Evolutionary conservation across 2,888 invertebrate genomes (phyloP), one percentile per base, ranked within the genome.

Genomic region (Adelognathus sp.): DNA sequence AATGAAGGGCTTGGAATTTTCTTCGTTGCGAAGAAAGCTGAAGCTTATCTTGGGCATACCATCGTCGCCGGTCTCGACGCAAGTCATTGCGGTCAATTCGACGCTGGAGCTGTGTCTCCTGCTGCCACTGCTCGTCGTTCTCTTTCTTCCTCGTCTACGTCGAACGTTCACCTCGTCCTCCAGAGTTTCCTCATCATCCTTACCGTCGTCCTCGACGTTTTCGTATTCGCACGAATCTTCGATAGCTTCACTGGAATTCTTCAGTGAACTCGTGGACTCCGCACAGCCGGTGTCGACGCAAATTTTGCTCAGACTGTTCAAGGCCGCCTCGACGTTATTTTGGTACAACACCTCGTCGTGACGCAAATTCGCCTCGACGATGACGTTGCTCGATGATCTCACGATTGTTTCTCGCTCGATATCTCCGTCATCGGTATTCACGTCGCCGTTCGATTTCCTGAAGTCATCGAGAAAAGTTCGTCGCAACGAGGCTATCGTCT

Each of bases 1-100:
- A 1, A 72, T 50, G 2, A 41, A 58, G 0, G 64, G 58, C 31
- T 44, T 64, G 50, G 54, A 36, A 44, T 76, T 81, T n/a, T 83
- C 85, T 29, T 84, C 82, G 9, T 66, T 54, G 0, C 76, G 84
- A n/a, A 89, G 64, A 77, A 90, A 90, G 63, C 90, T 89, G 80
- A 90, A 90, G 71, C 88, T 89, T 80, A 90, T 89, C 52, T 78
- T 86, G 16, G 90, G 89, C 29, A 89, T 72, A 0, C 90, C 90
- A 31, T 88, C 88, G 2, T 82, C 82, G 66, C 86, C 87, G 16
- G 86, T 87, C 41, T 83, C 76, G 21, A 90, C 84, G 16, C 78
- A 84, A 16, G 88, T 86, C 46, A 84, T 84, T 7, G 90, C 90
- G 3, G 88, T 87, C 58, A 90, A 60, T 74, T 90, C 90, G 7